Evolutionary conservation across 2,888 invertebrate species (phyloP), one percentile per base, ranked within the genome.

Genomic region (Polyploca ridens): DNA sequence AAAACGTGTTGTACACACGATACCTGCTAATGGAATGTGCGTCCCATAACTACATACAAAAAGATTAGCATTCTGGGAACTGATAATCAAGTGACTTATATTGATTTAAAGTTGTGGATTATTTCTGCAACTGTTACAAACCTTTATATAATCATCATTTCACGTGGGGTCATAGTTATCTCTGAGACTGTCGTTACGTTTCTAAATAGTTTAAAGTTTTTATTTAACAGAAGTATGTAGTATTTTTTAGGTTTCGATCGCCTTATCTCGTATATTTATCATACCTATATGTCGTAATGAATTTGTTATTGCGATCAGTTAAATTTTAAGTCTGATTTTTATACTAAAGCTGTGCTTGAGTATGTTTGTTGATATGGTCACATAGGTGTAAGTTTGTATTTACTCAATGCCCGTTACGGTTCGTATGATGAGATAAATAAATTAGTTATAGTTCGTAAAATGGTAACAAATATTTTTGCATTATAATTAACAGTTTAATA

Each of bases 271-370:
- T 79, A 67, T 66, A 68, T 73, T 67, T 65, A 77, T 81, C 73
- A 77, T 77, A 74, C 70, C 61, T 70, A 69, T 73, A 69, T 70
- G 74, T 72, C 70, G 76, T 72, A 72, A 70, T 70, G 68, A 68
- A 77, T 70, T 71, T 69, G 66, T 81, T 77, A 71, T 73, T 71
- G 71, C 74, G 72, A 76, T 71, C 76, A 79, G 79, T 79, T 79
- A 73, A 86, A 86, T 84, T 82, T 77, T 79, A 89, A 89, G 91
- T 90, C 90, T 91, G 91, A 91, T 87, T 88, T 88, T 90, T 88
- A 79, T 89, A 88, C 85, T 81, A 78, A 85, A 85, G 80, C 81
- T 79, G 79, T 80, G 85, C 79, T 84, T 73, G 82, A 78, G 83
- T 84, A 85, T 87, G 84, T 78, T 74, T 83, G 82, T 84, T 80